A percentile compares a stretch with the other conserved stretches of the same genome.
These are phyloP conservation scores for Paramacrobiotus metropolitanus DNA, from an alignment of 1,140 invertebrate genomes.

Conservation along the genomic window DNA sequence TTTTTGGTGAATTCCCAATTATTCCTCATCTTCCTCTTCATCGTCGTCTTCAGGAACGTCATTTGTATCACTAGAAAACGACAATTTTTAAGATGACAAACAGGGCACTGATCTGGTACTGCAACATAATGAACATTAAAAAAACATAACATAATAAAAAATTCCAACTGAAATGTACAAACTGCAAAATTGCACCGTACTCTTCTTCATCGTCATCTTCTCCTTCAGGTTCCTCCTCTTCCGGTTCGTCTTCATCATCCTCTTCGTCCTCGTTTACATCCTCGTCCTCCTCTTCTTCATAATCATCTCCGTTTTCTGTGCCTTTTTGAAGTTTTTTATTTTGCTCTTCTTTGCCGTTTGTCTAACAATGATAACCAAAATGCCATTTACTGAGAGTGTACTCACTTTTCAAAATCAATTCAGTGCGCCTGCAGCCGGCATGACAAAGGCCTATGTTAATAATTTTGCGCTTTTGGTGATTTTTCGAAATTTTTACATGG, in stretches of 20 bases:
- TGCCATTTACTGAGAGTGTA: too few species aligned
- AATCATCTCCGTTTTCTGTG: conserved; percentile 14
- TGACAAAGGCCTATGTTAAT: too few species aligned
- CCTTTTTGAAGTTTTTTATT: conserved; percentile 15
- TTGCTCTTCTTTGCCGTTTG: conserved; percentile 16
- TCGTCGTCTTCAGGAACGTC: conserved; percentile 12
- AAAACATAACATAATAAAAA: too few species aligned
- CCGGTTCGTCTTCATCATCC: conserved; percentile 16
- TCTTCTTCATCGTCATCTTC: conserved; percentile 12
- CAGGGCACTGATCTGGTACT: too few species aligned
- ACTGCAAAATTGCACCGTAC: too few species aligned
- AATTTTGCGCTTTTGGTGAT: too few species aligned
- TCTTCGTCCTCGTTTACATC: conserved; percentile 10
- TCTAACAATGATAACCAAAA: conserved; percentile 14
- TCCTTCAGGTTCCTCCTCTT: conserved; percentile 11
- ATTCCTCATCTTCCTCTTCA: conserved; percentile 12
- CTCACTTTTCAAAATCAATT: too few species aligned
- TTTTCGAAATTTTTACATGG: too few species aligned
- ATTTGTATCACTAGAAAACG: conserved; percentile 8
- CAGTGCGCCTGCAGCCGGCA: too few species aligned
- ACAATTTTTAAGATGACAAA: conserved; percentile 1
- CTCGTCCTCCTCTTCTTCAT: conserved; percentile 13
- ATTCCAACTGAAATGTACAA: too few species aligned
- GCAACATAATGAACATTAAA: too few species aligned
- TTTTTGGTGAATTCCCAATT: conserved; percentile 10